Conservation (phyloP, 2,888 invertebrate genomes). For the Tuberolachnus salignus region DNA sequence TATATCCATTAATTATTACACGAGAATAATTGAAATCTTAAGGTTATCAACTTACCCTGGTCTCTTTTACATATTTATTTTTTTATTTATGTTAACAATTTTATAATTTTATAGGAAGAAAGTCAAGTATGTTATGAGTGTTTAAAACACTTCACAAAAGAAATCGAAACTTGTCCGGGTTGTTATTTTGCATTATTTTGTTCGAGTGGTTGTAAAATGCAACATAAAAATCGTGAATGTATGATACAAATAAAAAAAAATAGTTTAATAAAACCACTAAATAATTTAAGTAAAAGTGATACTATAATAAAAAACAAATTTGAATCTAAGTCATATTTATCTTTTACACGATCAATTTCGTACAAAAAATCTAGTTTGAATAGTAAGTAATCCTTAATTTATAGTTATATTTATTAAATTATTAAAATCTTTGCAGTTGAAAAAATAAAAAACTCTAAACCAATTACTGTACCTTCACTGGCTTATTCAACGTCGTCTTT, state of each 20-base stretch:
- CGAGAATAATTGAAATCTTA: no score
- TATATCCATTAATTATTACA: background rate
- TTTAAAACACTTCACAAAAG: background rate
- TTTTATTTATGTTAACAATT: background rate
- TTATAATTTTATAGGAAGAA: conserved; percentile 35
- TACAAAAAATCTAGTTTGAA: background rate
- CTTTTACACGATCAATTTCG: background rate
- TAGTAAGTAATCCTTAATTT: background rate
- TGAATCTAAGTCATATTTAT: background rate
- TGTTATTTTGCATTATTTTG: conserved; percentile 49
- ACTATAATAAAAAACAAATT: background rate
- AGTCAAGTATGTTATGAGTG: conserved; percentile 43
- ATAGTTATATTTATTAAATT: background rate
- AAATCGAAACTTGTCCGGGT: conserved; percentile 3
- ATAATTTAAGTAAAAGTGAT: background rate
- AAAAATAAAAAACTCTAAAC: background rate
- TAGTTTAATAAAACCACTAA: background rate
- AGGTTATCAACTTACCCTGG: no score
- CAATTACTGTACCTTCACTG: background rate
- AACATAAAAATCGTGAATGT: conserved; percentile 3
- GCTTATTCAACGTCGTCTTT: background rate
- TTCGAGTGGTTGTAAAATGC: conserved; percentile 28
- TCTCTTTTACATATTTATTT: background rate
- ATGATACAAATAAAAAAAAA: background rate
- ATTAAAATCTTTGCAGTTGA: background rate